phyloP scores from a whole-genome alignment of 2,113 vertebrate species.

The Nerophis ophidion region DNA sequence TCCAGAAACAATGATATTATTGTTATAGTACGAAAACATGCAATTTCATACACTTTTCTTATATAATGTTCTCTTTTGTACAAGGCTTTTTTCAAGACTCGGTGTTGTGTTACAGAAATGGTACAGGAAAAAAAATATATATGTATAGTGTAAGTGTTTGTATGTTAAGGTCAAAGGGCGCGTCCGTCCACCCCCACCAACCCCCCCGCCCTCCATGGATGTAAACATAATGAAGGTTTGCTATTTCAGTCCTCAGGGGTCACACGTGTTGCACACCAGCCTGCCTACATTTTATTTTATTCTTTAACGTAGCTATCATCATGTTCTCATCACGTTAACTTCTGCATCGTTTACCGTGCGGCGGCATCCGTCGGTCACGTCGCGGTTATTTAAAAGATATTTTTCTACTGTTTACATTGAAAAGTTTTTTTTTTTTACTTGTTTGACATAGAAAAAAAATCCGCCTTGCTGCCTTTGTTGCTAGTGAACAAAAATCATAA shows the following conservation, averaged over 20 bases:
- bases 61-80: constrained; percentile 65
- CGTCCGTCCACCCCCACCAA: constrained; percentile 37
- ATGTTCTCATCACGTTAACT: constrained; percentile 12
- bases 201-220: constrained; percentile 25
- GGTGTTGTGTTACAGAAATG: constrained; percentile 28
- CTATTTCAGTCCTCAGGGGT: constrained; percentile 68
- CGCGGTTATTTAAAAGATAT: constrained; percentile 1
- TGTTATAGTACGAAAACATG: constrained; percentile 63
- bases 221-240: constrained; percentile 61
- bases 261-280: constrained; percentile 62
- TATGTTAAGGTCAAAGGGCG: constrained; percentile 41
- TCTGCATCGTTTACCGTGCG: too few species aligned
- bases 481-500: constrained; percentile 32
- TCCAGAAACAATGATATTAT: constrained; percentile 58
- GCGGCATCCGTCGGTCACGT: not conserved
- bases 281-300: constrained; percentile 30
- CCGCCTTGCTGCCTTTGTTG: constrained; percentile 63
- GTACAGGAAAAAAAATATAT: not conserved
- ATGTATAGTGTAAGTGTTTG: constrained; percentile 14
- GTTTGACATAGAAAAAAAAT: constrained; percentile 3
- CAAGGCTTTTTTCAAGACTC: constrained; percentile 64
- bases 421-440: not conserved
- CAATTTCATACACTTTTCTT: constrained; percentile 67
- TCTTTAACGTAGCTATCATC: not conserved
- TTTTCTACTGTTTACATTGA: constrained; percentile 12